Conservation (phyloP, 2,888 invertebrate genomes). For the Tetragonisca angustula region DNA sequence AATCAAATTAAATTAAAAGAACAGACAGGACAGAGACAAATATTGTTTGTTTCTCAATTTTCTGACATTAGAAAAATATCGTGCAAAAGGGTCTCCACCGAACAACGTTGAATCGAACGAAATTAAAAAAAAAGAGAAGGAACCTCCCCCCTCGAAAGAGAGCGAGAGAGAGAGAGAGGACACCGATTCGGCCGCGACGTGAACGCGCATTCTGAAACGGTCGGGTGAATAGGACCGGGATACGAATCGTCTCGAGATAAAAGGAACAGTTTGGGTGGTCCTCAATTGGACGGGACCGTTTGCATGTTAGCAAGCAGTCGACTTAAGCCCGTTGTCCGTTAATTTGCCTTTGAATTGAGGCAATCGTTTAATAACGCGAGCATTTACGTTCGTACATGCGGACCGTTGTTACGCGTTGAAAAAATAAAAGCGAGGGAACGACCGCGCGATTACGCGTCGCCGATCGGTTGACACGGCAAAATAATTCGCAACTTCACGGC, state of each 20-base stretch:
- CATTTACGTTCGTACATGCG: conserved; percentile 41
- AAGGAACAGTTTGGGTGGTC: conserved; percentile 80
- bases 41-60: too few relatives aligned
- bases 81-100: background rate
- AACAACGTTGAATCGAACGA: too few relatives aligned
- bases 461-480: background rate
- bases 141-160: background rate
- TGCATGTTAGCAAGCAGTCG: conserved; percentile 80
- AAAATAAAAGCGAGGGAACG: conserved; percentile 22
- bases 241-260: conserved; percentile 47
- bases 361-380: conserved; percentile 73
- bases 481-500: background rate
- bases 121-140: background rate
- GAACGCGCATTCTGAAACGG: conserved; percentile 4
- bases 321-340: conserved; percentile 80
- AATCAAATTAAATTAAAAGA: too few relatives aligned
- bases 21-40: too few relatives aligned
- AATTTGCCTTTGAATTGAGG: conserved; percentile 80
- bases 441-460: background rate
- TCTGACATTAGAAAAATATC: background rate
- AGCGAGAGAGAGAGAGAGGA: background rate
- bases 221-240: conserved; percentile 13
- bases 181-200: background rate
- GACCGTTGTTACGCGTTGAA: conserved; percentile 48
- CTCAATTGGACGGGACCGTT: conserved; percentile 77